phyloP scores from a whole-genome alignment of 92 coral and sea anemone species.

The Diadumene lineata region DNA sequence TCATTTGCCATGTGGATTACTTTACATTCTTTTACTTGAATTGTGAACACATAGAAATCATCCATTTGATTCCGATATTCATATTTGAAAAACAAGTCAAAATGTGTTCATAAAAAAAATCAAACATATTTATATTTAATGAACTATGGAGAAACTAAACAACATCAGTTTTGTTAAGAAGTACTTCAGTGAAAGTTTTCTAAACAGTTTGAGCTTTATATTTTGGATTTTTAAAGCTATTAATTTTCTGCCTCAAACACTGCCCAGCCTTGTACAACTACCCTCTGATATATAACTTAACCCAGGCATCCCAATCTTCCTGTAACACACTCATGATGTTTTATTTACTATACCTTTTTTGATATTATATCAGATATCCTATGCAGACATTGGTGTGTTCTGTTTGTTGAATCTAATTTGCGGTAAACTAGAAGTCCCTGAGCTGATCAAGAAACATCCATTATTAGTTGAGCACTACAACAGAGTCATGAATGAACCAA shows the following conservation, averaged over 20 bases:
- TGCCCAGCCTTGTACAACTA: not conserved
- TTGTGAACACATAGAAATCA: not conserved
- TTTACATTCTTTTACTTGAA: not conserved
- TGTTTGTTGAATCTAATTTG: slow-evolving; percentile 46
- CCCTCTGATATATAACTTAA: not conserved
- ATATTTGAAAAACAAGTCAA: not conserved
- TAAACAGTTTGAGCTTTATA: too few species aligned
- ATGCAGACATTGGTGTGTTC: slow-evolving; percentile 73
- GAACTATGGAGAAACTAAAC: too few species aligned
- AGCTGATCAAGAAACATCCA: slow-evolving; percentile 43
- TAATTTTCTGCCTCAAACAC: not conserved
- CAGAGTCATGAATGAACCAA: slow-evolving; percentile 58
- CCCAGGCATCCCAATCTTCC: not conserved
- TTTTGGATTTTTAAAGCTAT: not conserved
- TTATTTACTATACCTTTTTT: not conserved
- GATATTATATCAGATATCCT: slow-evolving; percentile 82
- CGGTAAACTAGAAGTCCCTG: slow-evolving; percentile 61
- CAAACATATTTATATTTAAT: too few species aligned
- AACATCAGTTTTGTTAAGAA: too few species aligned
- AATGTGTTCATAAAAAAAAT: too few species aligned
- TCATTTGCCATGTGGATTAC: not conserved
- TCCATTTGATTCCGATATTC: not conserved
- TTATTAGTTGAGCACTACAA: slow-evolving; percentile 56
- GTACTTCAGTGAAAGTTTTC: too few species aligned
- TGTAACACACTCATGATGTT: not conserved